phyloP scores from a whole-genome alignment of 2,888 invertebrate species.

The Leucania comma region DNA sequence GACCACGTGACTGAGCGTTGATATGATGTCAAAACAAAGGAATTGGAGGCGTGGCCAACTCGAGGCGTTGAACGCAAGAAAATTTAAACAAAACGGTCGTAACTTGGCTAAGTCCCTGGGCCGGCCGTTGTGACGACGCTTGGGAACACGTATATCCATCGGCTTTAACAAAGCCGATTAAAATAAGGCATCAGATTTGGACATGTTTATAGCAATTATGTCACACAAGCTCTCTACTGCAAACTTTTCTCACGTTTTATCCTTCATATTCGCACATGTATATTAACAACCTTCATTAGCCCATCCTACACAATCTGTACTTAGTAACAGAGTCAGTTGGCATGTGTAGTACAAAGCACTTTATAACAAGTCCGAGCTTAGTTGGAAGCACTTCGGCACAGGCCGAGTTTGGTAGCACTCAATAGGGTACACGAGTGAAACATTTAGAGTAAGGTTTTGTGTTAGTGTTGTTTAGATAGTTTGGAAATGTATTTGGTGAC shows the following conservation, averaged over 20 bases:
- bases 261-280: background rate
- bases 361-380: constrained; percentile 58
- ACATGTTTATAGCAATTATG: too few species aligned
- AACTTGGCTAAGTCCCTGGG: too few species aligned
- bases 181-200: too few species aligned
- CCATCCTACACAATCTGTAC: constrained; percentile 47
- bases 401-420: constrained; percentile 49
- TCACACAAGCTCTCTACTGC: background rate
- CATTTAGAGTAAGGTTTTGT: constrained; percentile 33
- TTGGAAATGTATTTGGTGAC: constrained; percentile 8
- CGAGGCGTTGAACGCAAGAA: too few species aligned
- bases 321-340: constrained; percentile 54
- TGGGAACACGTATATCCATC: too few species aligned
- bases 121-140: too few species aligned
- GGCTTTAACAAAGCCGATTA: too few species aligned
- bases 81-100: too few species aligned
- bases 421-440: constrained; percentile 31
- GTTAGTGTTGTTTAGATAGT: constrained; percentile 9
- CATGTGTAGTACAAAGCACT: constrained; percentile 53
- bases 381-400: constrained; percentile 57
- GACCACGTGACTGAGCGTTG: too few species aligned
- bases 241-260: background rate
- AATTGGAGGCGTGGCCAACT: too few species aligned
- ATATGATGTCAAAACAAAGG: too few species aligned
- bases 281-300: constrained; percentile 26